These are phyloP conservation scores for Aphis craccivora DNA, from an alignment of 1,140 invertebrate species.

Conservation along the genomic window DNA sequence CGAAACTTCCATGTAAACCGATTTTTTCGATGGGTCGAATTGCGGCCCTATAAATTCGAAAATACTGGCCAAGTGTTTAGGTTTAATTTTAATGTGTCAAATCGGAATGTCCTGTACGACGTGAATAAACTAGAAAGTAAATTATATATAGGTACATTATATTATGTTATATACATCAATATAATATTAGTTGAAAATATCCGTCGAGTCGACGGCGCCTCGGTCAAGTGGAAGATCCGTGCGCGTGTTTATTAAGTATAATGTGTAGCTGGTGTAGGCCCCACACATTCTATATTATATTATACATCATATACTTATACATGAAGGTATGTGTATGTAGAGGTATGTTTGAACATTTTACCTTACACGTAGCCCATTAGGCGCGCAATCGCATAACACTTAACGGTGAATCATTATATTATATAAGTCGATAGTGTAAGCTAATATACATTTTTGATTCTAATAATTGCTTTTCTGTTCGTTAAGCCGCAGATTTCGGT, in stretches of 20 bases:
- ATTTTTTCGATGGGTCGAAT: background rate
- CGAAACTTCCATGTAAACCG: background rate
- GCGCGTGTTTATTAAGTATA: background rate
- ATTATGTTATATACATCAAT: background rate
- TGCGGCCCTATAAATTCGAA: background rate
- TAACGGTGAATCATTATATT: background rate
- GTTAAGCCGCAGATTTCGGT: background rate
- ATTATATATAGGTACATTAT: background rate
- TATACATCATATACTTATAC: background rate
- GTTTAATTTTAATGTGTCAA: background rate
- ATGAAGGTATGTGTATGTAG: background rate
- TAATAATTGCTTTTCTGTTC: background rate
- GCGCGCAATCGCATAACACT: background rate
- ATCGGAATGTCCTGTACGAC: background rate
- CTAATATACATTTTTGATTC: background rate
- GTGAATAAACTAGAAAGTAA: background rate
- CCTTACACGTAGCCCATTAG: background rate
- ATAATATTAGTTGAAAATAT: background rate
- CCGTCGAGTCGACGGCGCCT: background rate
- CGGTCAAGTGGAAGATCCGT: background rate
- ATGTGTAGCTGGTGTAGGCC: background rate
- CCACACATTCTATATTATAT: background rate
- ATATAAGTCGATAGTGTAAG: background rate
- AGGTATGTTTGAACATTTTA: background rate
- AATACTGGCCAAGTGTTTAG: background rate